Evolutionary conservation across 2,797 vertebrate genomes (phyloP).

Genomic region (Cirrhinus molitorella): DNA sequence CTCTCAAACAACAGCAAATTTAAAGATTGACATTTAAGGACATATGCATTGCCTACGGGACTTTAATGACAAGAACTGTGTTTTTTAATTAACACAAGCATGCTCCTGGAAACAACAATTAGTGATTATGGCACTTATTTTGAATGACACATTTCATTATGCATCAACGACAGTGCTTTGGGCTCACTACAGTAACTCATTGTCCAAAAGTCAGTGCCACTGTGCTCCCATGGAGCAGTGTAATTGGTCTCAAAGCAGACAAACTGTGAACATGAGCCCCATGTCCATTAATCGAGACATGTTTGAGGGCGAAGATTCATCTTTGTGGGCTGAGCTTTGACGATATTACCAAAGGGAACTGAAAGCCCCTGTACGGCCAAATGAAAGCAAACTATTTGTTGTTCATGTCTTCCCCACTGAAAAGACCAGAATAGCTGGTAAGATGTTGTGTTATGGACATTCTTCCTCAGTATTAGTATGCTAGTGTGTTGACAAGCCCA

Average conservation of each 20-base stretch:
- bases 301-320: conserved; percentile 13
- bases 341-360: conserved; percentile 22
- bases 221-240: neutral
- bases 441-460: neutral
- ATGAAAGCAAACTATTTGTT: conserved; percentile 1
- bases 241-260: conserved; percentile 49
- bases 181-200: neutral
- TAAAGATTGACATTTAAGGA: conserved; percentile 2
- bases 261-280: neutral
- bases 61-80: conserved; percentile 4
- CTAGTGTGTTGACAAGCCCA: neutral
- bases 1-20: neutral
- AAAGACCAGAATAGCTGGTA: neutral
- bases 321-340: neutral
- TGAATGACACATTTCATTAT: conserved; percentile 40
- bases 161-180: neutral
- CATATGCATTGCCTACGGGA: neutral
- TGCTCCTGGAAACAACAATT: conserved; percentile 20
- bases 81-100: conserved; percentile 24
- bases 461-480: neutral
- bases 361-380: neutral
- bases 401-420: neutral
- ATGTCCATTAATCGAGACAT: conserved; percentile 23
- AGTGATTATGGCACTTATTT: conserved; percentile 6
- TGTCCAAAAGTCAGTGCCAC: neutral